Evolutionary conservation across 2,797 vertebrate genomes (phyloP), one percentile per base, ranked within the genome.

Genomic region (Crocodylus rhombifer): DNA sequence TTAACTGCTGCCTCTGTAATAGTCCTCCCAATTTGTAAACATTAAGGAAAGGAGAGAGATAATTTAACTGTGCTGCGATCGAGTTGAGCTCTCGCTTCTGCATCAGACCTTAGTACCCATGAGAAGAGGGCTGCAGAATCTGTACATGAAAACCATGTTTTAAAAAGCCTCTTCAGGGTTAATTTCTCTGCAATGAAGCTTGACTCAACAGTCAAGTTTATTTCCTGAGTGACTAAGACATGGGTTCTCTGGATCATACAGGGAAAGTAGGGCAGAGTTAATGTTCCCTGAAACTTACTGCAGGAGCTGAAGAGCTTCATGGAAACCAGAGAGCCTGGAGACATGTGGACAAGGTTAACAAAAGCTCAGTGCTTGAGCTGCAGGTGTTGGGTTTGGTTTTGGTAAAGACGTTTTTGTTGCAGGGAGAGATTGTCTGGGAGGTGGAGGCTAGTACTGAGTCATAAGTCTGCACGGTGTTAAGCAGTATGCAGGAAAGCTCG

Each of bases 121-220:
- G 88, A 62, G 82, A 84, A 26, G 71, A 18, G 21, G 57, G 33
- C 77, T 84, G 87, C 75, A 26, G 84, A 91, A 93, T 71, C 79
- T 0, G 17, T 88, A 90, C 58, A 81, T 88, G 74, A 79, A 93
- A 95, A 90, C 90, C 84, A 51, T 11, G 10, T 51, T 96, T 85
- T 79, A 87, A 89, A 33, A 36, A 69, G 33, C 30, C 30, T 69
- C n/a, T 36, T 36, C 30, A 21, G 65, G 36, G 65, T 69, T 36
- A 69, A 69, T n/a, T 36, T 36, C 33, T 69, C 23, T 69, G 36
- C 67, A 23, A 14, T 91, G 80, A 77, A 86, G 1, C 80, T 84
- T 84, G 90, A 76, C 91, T 82, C 89, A 92, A 86, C 61, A 84
- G 36, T 21, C 42, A 51, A 3, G 42, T 26, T 78, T 69, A 36